Conservation (phyloP, 2,888 invertebrate species). For the Trissolcus japonicus region DNA sequence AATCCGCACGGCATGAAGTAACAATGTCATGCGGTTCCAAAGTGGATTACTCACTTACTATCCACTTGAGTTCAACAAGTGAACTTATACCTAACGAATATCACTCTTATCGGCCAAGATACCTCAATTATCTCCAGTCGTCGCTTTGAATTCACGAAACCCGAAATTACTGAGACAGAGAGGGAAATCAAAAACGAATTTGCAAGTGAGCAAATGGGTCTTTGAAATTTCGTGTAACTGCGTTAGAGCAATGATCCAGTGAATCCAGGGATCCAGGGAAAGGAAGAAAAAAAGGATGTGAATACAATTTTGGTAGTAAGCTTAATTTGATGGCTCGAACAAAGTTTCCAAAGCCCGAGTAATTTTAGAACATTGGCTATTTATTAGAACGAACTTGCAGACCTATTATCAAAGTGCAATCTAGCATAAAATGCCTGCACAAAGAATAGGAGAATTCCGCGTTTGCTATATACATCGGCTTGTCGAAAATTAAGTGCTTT, state of each 20-base stretch:
- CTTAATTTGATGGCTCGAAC: conserved; percentile 24
- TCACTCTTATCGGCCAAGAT: conserved; percentile 11
- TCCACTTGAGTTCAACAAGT: conserved; percentile 34
- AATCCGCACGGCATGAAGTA: conserved; percentile 32
- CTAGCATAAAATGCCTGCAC: conserved; percentile 34
- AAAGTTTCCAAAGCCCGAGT: conserved; percentile 16
- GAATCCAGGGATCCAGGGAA: too few species aligned
- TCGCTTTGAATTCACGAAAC: neutral
- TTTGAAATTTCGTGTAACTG: conserved; percentile 8
- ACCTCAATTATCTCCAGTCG: conserved; percentile 5
- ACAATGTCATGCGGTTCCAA: conserved; percentile 26
- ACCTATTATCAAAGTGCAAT: conserved; percentile 53
- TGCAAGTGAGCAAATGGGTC: conserved; percentile 3
- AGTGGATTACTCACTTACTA: conserved; percentile 31
- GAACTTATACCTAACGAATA: conserved; percentile 8
- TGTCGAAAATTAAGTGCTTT: conserved; percentile 40
- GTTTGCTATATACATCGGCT: neutral
- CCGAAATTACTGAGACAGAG: neutral
- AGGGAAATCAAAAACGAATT: conserved; percentile 19
- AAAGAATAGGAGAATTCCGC: conserved; percentile 48
- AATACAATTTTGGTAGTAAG: conserved; percentile 11
- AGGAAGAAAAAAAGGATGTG: too few species aligned
- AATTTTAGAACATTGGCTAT: conserved; percentile 42
- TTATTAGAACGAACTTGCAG: conserved; percentile 37
- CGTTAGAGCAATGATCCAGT: neutral